A percentile compares a stretch with the other conserved stretches of the same genome.
These are phyloP conservation scores for Saturnia pavonia DNA, from an alignment of 2,888 invertebrate genomes.

Conservation along the genomic window DNA sequence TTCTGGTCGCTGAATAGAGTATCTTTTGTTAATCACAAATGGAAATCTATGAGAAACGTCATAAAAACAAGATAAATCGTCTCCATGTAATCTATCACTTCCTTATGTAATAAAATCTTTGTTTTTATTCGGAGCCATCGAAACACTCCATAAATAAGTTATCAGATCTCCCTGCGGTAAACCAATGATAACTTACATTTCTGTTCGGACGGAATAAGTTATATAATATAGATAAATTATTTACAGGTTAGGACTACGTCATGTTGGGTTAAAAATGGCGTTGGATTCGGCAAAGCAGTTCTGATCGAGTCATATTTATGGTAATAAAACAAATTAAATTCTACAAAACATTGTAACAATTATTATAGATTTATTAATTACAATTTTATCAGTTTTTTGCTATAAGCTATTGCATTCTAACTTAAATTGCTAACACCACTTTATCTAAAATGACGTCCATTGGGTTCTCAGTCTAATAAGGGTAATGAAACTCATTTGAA, in stretches of 20 bases:
- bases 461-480: too few relatives aligned
- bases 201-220: constrained; percentile 5
- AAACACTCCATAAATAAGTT: constrained; percentile 10
- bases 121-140: not conserved
- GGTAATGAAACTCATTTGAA: too few relatives aligned
- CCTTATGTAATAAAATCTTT: constrained; percentile 4
- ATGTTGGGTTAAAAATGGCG: not conserved
- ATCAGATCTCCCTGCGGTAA: constrained; percentile 9
- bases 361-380: too few relatives aligned
- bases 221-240: constrained; percentile 3
- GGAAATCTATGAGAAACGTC: not conserved
- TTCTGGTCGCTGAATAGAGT: too few relatives aligned
- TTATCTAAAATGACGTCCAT: too few relatives aligned
- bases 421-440: too few relatives aligned
- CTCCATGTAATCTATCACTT: not conserved
- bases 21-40: not conserved
- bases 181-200: constrained; percentile 10
- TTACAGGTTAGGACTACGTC: not conserved
- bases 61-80: not conserved
- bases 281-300: not conserved
- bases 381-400: too few relatives aligned
- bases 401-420: too few relatives aligned
- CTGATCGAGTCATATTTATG: not conserved
- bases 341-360: too few relatives aligned
- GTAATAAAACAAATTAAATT: not conserved